Base-by-base conservation (phyloP, 2,888 invertebrate species). In the Pogonocherus hispidulus region DNA sequence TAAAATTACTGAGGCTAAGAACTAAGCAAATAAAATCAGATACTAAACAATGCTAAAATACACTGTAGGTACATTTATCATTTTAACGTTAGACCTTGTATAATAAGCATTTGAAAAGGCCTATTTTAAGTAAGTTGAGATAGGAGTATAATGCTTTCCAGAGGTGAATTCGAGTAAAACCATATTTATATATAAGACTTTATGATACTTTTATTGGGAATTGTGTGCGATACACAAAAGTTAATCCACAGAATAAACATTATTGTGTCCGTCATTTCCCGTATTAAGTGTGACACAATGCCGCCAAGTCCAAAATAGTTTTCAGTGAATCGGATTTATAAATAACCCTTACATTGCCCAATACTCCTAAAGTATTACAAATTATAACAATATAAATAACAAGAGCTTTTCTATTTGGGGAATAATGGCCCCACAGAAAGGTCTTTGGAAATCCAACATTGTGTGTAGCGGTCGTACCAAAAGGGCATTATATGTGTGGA, bases 401-500 rank as follows among this genome's bases (percentile, higher is more conserved):
- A 79, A 79, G 76, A 72, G 78, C 70, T 76, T 72, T 77, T 73
- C 74, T 72, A 75, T 74, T 76, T 66, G 66, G 52, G 66, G 66
- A 65, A 72, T 74, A 75, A 70, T 77, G 57, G 75, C 74, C 51
- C 37, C 32, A 62, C 27, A 51, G 62, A 35, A 81, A 80, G 76
- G 74, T 78, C 78, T 80, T 79, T 78, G 79, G 78, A 81, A 82
- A 79, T 78, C 78, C 76, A 78, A 79, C 78, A 83, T 83, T 84
- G 83, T 83, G 79, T 79, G 76, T 57, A 59, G 72, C 60, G 74
- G 74, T 75, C 69, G 67, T 72, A 74, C 72, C 71, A 77, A 76
- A 75, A 76, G 67, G 76, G 75, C 76, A 76, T 84, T 85, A 82
- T 85, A 77, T 78, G 80, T 79, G 83, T 84, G 84, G 85, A 85